Base-by-base conservation (phyloP, 2,113 vertebrate genomes). In the Tragulus kanchil region DNA sequence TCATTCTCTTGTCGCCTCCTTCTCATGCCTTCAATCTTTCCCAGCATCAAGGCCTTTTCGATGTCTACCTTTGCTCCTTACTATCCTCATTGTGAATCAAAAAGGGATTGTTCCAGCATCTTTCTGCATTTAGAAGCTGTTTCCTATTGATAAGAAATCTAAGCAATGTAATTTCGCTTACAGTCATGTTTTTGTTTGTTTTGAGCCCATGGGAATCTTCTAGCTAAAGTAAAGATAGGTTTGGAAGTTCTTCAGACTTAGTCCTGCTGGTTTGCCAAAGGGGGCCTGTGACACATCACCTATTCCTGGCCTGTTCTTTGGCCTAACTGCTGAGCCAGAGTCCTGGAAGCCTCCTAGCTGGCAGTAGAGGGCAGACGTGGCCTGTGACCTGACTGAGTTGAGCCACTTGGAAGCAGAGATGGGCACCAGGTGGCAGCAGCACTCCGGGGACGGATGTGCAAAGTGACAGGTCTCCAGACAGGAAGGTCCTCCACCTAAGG, bases 391-490 rank as follows among this genome's bases (percentile, higher is more conserved):
- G 59, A 21, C 45, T 13, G n/a, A 56, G 56, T 14, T 1, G 8
- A 71, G 91, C 50, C 1, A 3, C 56, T 48, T 14, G 71, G 67
- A 79, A 56, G 84, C 75, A 8, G 62, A 79, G 65, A 31, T 48
- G 45, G 88, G 89, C 98, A 73, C 85, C 93, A 97, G 97, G 93
- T 84, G 98, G 98, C 97, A 92, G 97, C 64, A 95, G 92, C 28
- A 23, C 16, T 31, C 62, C 1, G 85, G 84, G 84, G 42, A 65
- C 50, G 3, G 36, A n/a, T n/a, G 16, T 50, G 73, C 31, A 1
- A 7, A 77, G 62, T 12, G 19, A 26, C 5, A 36, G 3, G 50
- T 19, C 52, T 69, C 16, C 6, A 84, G 67, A 3, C 54, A 8
- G 16, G 26, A 36, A 26, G 23, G 42, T 1, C 73, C 42, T n/a